Evolutionary conservation across 2,113 vertebrate genomes (phyloP).

Genomic region (Malurus cyaneus): DNA sequence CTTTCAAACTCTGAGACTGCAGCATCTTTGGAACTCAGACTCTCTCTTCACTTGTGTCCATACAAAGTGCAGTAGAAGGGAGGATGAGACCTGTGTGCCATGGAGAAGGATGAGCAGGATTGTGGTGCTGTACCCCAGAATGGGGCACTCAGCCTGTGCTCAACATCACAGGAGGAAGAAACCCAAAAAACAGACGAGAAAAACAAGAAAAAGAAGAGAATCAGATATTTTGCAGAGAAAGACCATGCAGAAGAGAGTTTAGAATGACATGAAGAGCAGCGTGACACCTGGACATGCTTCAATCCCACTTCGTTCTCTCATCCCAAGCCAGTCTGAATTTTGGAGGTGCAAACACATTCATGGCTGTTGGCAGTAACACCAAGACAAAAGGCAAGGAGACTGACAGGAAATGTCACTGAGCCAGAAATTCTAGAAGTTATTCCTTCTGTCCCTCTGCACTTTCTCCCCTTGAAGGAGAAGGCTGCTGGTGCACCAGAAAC

Average conservation of each 20-base stretch:
- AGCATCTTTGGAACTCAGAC: not conserved
- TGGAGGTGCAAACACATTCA: rapidly evolving
- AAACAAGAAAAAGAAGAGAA: not conserved
- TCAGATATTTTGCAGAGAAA: not conserved
- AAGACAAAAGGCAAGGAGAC: not conserved
- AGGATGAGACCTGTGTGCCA: not conserved
- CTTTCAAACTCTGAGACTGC: not conserved
- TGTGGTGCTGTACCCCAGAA: not conserved
- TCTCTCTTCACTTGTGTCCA: not conserved
- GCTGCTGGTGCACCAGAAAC: not conserved
- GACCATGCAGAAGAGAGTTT: not conserved
- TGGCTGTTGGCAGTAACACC: not conserved
- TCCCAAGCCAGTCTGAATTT: not conserved
- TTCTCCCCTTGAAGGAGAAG: not conserved
- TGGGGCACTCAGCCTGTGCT: not conserved
- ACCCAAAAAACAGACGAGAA: not conserved
- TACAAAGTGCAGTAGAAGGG: not conserved
- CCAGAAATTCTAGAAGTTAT: not conserved
- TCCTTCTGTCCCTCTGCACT: not conserved
- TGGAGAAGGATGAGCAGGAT: not conserved
- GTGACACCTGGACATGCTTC: not conserved
- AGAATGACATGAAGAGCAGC: not conserved
- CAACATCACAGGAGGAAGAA: not conserved
- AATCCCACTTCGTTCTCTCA: not conserved
- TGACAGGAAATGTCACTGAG: not conserved